Base-by-base conservation (phyloP, 2,888 invertebrate species). In the Ectemnius lituratus region DNA sequence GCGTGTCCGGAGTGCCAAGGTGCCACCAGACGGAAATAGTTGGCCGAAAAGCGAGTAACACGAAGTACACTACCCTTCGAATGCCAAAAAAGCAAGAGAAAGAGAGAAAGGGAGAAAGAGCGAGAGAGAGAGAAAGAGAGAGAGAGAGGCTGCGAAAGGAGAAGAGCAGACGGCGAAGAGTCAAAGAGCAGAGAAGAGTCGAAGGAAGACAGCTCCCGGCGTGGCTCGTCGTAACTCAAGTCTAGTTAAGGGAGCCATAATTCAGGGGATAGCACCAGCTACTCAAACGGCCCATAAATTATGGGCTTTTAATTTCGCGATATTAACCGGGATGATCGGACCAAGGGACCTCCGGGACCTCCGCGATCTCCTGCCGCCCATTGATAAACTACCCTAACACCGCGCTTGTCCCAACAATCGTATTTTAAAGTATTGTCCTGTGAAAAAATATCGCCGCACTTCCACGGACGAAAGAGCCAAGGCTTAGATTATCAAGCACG, bases 191-290 rank as follows among this genome's bases (percentile, higher is more conserved):
- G 76, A 73, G 16, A 37, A 61, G 68, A 82, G 78, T 81, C 79
- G 79, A 81, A 82, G 81, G 82, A 86, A 84, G 84, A 82, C 84
- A 82, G 82, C 63, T 78, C 83, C 80, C 82, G 80, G 79, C 71
- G 80, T 82, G 85, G 83, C 86, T 86, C 89, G 88, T 87, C 89
- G 89, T 89, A 90, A 90, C 88, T 90, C 89, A 89, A 88, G 89
- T 88, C 90, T 90, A 89, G 90, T 90, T 90, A 89, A 89, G 89
- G 88, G 88, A 89, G 89, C 88, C 86, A 90, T 89, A 90, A 90
- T 89, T 90, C 88, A 90, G 85, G 79, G 88, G 88, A 88, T 90
- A 89, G 88, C 88, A 89, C 88, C 87, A 85, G 86, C 85, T 88
- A 89, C 88, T 88, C 87, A 87, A 90, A 89, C 87, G 87, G 84